Evolutionary conservation across 1,140 invertebrate genomes (phyloP), one percentile per base, ranked within the genome.

Genomic region (Camponotus pennsylvanicus): DNA sequence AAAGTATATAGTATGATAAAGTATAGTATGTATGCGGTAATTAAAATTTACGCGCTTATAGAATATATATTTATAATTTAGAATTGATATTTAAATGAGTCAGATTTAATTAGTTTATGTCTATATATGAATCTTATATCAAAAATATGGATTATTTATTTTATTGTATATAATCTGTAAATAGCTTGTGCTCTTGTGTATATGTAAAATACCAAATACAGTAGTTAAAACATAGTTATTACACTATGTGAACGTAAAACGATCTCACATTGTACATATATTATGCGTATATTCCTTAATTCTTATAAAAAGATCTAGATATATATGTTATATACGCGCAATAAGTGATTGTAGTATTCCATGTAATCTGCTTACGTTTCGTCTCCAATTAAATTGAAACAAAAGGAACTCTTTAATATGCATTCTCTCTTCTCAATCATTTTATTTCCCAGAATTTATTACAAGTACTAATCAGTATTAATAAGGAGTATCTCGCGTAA

Each of bases 81-180:
- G 61, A 76, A 13, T 42, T 40, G 66, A 37, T 52, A 18, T 52
- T 52, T 52, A 52, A 15, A 0, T 15, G 45, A 52, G 49, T 52
- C 49, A 52, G 40, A 80, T 86, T 75, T 32, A 40, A 15, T 18
- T 83, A 79, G 76, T 52, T 6, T 18, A 52, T 45, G 7, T 9
- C n/a, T 59, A n/a, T 61, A 67, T 42, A 78, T 57, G 66, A 85
- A 8, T 79, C 66, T 55, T 8, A 78, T 77, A 11, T 45, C 52
- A 75, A 63, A 78, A 71, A 71, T 13, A 52, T 89, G 82, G 90
- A 89, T 91, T 93, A 92, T 93, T 94, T 94, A 93, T 94, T 93
- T 91, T 49, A 2, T 49, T 93, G 93, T 94, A 94, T 21, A 93
- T 93, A 94, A 32, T 34, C 7, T 94, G 93, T 94, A 93, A 92